Evolutionary conservation across 2,888 invertebrate species (phyloP), one percentile per base, ranked within the genome.

Genomic region (Andrena camellia): DNA sequence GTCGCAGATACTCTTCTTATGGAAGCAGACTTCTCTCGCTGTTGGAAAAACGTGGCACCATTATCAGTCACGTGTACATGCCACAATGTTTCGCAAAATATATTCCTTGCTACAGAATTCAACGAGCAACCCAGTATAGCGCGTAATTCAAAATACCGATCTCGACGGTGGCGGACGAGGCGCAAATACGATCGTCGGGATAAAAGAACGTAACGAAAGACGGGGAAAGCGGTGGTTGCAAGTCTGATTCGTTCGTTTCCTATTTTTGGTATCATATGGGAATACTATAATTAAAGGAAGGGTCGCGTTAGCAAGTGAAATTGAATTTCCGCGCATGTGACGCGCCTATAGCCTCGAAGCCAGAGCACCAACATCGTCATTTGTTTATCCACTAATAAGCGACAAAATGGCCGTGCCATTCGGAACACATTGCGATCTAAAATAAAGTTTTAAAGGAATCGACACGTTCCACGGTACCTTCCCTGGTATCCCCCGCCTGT

Each of bases 331-430:
- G 89, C 90, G 84, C 86, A 78, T 81, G 72, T 78, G 78, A 81
- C 83, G 85, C 86, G 85, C 84, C 70, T 78, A 70, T 84, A 91
- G 88, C 86, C 90, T 90, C 91, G 88, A 89, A 87, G 84, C 89
- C 91, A 90, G 84, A 81, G 79, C 75, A 86, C 86, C 89, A 86
- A 86, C 87, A 81, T 88, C 89, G 87, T 88, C 90, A 88, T 88
- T 93, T 93, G 93, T 93, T 93, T 93, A 93, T 93, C 86, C 87
- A 88, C 90, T 88, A 90, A 90, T 89, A 90, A 90, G 89, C 89
- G 90, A 91, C 92, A 93, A 92, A 91, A 93, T 93, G 92, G 92
- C 91, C 85, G 88, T 75, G 63, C 69, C 68, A 71, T 81, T 74
- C 31, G 64, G 63, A 75, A 85, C 87, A 68, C 84, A 81, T 77